phyloP scores from a whole-genome alignment of 2,113 vertebrate genomes.

The Orycteropus afer region DNA sequence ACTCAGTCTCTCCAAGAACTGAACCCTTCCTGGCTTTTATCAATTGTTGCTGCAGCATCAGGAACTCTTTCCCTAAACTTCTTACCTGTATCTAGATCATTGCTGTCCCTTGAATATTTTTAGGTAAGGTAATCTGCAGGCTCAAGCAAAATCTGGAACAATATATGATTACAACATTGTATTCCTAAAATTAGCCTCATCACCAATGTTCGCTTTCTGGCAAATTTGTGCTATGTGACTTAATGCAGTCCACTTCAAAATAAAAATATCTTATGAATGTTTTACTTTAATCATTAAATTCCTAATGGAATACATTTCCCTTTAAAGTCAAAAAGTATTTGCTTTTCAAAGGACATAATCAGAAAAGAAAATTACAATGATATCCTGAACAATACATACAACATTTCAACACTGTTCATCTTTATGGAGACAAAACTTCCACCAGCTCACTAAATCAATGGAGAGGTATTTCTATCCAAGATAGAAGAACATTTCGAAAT shows the following conservation, averaged over 20 bases:
- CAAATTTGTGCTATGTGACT: neutral
- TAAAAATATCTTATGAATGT: neutral
- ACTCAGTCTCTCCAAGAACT: neutral
- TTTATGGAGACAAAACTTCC: neutral
- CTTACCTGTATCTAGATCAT: neutral
- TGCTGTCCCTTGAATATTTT: neutral
- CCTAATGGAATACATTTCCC: neutral
- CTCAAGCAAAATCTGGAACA: neutral
- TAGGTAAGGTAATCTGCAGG: neutral
- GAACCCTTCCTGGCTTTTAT: neutral
- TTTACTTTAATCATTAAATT: conserved; percentile 36
- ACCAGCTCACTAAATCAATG: neutral
- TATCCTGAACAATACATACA: neutral
- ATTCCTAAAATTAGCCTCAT: conserved; percentile 15
- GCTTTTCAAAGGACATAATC: conserved; percentile 32
- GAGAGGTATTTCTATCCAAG: neutral
- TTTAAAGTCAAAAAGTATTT: conserved; percentile 7
- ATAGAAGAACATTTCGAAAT: conserved; percentile 20
- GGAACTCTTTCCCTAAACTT: neutral
- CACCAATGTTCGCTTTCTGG: conserved; percentile 1
- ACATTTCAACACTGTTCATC: conserved; percentile 9
- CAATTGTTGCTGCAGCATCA: neutral
- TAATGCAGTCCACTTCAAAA: neutral
- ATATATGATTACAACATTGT: neutral
- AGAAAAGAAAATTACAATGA: conserved; percentile 30